These are phyloP conservation scores for Heliothis virescens DNA, from an alignment of 1,140 invertebrate species.

Conservation along the genomic window DNA sequence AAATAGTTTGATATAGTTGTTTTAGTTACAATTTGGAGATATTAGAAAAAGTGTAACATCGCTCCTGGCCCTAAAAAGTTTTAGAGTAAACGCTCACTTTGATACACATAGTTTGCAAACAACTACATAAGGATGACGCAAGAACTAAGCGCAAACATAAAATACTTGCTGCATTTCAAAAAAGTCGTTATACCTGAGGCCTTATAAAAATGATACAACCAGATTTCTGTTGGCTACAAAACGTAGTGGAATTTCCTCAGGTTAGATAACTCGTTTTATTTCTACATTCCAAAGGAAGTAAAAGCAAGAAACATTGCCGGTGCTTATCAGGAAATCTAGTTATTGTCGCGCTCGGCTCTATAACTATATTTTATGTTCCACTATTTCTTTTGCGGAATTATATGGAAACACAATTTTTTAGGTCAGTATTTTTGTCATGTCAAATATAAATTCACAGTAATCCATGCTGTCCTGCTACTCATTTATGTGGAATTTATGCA, in stretches of 20 bases:
- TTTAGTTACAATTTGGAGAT: too few relatives aligned
- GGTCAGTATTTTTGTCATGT: neutral
- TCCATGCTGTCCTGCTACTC: too few relatives aligned
- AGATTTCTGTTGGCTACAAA: constrained; percentile 20
- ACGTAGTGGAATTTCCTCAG: constrained; percentile 20
- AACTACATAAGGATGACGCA: too few relatives aligned
- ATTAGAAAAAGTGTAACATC: too few relatives aligned
- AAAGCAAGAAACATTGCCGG: constrained; percentile 30
- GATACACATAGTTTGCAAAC: neutral
- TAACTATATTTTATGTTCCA: constrained; percentile 4
- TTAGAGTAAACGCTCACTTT: neutral
- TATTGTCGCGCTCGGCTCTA: neutral
- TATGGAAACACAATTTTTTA: neutral
- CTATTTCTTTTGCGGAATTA: neutral
- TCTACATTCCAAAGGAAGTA: constrained; percentile 7
- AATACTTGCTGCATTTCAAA: too few relatives aligned
- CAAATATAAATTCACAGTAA: neutral
- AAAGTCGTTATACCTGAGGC: neutral
- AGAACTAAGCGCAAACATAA: too few relatives aligned
- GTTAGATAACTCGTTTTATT: constrained; percentile 40
- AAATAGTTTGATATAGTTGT: too few relatives aligned
- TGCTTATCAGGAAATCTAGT: constrained; percentile 41
- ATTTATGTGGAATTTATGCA: too few relatives aligned
- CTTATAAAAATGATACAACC: constrained; percentile 18
- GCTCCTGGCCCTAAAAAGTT: too few relatives aligned